Evolutionary conservation across 2,888 invertebrate species (phyloP).

Genomic region (Vandiemenella viatica): DNA sequence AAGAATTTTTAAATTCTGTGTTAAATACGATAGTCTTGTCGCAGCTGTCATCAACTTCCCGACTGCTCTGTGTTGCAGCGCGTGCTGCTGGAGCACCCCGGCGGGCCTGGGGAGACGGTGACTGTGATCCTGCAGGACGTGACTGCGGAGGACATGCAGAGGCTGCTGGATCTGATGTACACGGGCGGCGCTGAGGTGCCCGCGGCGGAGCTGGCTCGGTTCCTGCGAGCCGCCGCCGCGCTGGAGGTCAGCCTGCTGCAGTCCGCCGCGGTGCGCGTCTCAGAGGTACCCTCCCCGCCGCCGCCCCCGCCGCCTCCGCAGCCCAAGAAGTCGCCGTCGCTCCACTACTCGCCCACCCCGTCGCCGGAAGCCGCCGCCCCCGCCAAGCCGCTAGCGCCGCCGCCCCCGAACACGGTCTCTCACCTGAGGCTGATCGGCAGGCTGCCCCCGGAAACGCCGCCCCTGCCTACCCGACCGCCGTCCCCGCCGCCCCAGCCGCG

Average conservation of each 20-base stretch:
- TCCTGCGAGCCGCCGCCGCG: constrained; percentile 38
- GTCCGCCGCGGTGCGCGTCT: not conserved
- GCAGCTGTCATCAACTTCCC: no score
- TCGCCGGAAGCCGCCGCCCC: constrained; percentile 17
- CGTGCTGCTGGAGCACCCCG: constrained; percentile 24
- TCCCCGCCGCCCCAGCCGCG: not conserved
- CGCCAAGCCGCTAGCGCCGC: constrained; percentile 31
- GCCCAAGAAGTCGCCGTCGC: not conserved
- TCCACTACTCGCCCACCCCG: not conserved
- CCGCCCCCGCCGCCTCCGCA: not conserved
- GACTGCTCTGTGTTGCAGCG: constrained; percentile 24
- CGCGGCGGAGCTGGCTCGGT: constrained; percentile 39
- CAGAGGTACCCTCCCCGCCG: not conserved
- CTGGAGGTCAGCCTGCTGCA: constrained; percentile 9
- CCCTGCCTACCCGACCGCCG: not conserved
- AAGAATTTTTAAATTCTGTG: no score
- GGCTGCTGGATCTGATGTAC: constrained; percentile 50
- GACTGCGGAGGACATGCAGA: constrained; percentile 42
- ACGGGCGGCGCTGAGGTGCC: constrained; percentile 46
- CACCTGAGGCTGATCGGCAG: no score
- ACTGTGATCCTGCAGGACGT: constrained; percentile 50
- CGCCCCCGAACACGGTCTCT: not conserved
- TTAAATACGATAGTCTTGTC: no score
- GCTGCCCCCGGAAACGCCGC: not conserved
- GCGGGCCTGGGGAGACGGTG: constrained; percentile 33